Evolutionary conservation across 2,797 vertebrate species (phyloP).

Genomic region (Moxostoma hubbsi): DNA sequence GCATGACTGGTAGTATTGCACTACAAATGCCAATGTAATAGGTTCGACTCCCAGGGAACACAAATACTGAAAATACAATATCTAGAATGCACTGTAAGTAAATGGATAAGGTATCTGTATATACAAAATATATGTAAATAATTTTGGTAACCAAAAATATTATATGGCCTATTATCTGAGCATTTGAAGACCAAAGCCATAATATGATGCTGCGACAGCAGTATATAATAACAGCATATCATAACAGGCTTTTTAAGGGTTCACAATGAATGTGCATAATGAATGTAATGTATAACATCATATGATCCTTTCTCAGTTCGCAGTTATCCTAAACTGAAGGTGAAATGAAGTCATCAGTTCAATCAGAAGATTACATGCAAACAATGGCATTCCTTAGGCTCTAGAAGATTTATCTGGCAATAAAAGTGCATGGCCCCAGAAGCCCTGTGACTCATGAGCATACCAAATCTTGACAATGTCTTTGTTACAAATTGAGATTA

Average conservation of each 20-base stretch:
- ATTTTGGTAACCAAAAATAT: not conserved
- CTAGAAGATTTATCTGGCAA: conserved; percentile 71
- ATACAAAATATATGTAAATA: not conserved
- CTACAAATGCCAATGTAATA: too few relatives aligned
- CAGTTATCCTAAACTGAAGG: conserved; percentile 67
- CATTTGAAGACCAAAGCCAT: not conserved
- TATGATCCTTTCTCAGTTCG: conserved; percentile 49
- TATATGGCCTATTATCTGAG: not conserved
- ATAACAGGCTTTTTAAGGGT: not conserved
- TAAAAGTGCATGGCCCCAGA: conserved; percentile 61
- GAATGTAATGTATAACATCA: conserved; percentile 5
- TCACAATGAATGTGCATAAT: conserved; percentile 19
- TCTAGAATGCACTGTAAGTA: too few relatives aligned
- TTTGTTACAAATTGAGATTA: conserved; percentile 80
- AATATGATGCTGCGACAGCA: not conserved
- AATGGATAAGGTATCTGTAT: too few relatives aligned
- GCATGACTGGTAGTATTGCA: too few relatives aligned
- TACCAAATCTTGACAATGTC: conserved; percentile 75
- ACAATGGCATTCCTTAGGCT: conserved; percentile 68
- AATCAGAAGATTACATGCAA: conserved; percentile 70
- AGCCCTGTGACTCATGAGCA: conserved; percentile 68
- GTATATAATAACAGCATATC: not conserved
- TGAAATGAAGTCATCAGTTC: conserved; percentile 73
- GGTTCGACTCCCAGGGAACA: too few relatives aligned
- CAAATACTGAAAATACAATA: too few relatives aligned